A percentile compares a stretch with the other conserved stretches of the same genome.
Conservation (phyloP, 2,797 vertebrate species). For the Muscicapa striata region DNA sequence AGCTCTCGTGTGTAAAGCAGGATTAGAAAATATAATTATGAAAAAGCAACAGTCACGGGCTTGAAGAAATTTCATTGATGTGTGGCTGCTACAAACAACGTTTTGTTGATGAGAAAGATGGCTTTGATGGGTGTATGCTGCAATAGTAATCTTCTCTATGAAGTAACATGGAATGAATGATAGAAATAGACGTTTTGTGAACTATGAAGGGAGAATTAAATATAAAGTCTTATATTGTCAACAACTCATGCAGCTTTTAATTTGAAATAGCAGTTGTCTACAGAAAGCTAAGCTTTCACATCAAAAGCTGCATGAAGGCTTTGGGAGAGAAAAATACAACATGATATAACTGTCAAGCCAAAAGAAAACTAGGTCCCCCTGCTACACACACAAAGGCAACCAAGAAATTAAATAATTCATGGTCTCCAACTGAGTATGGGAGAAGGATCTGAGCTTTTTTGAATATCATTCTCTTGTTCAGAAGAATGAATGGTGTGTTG, state of each 20-base stretch:
- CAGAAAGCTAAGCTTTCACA: conserved; percentile 46
- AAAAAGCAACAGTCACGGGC: conserved; percentile 70
- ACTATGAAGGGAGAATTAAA: conserved; percentile 70
- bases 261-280: conserved; percentile 51
- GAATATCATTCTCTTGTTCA: conserved; percentile 56
- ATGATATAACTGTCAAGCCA: conserved; percentile 49
- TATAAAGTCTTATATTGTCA: conserved; percentile 57
- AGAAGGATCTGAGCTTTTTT: conserved; percentile 39
- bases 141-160: conserved; percentile 63
- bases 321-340: conserved; percentile 30
- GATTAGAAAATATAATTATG: conserved; percentile 83
- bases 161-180: conserved; percentile 57
- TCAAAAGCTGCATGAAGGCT: conserved; percentile 48
- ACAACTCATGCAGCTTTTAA: conserved; percentile 56
- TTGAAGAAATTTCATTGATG: conserved; percentile 76
- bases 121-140: conserved; percentile 61
- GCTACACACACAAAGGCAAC: conserved; percentile 52
- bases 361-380: conserved; percentile 5
- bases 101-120: conserved; percentile 75
- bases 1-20: conserved; percentile 78
- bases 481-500: conserved; percentile 39
- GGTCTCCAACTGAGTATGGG: conserved; percentile 36
- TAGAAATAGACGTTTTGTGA: conserved; percentile 66
- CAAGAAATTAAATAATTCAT: conserved; percentile 73
- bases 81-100: conserved; percentile 71